Conservation (phyloP, 2,797 vertebrate species). For the Pseudochromis fuscus region DNA sequence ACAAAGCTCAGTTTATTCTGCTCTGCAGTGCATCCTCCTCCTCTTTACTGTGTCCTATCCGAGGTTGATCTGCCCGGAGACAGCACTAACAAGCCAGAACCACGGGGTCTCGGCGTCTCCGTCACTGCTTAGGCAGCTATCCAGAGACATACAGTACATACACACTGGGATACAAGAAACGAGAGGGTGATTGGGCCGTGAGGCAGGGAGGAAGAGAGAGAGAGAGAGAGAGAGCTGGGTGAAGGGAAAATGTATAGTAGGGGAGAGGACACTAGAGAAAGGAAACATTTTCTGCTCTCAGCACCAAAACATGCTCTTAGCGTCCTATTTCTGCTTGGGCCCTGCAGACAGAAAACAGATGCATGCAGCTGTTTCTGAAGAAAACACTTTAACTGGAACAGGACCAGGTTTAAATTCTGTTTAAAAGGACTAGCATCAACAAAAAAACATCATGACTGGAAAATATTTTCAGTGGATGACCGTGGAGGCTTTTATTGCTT, state of each 20-base stretch:
- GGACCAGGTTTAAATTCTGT: neutral
- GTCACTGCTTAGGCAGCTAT: slow-evolving; percentile 64
- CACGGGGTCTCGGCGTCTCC: slow-evolving; percentile 45
- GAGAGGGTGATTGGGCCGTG: slow-evolving; percentile 27
- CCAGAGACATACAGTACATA: slow-evolving; percentile 53
- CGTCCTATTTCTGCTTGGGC: slow-evolving; percentile 16
- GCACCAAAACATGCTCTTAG: slow-evolving; percentile 22
- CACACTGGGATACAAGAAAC: slow-evolving; percentile 17
- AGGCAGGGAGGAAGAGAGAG: slow-evolving; percentile 11
- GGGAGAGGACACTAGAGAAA: slow-evolving; percentile 10
- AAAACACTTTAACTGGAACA: neutral
- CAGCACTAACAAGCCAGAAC: slow-evolving; percentile 70
- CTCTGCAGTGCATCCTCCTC: slow-evolving; percentile 48
- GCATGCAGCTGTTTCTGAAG: neutral
- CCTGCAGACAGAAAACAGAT: slow-evolving; percentile 16
- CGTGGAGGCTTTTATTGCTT: too few species aligned
- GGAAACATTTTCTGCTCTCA: slow-evolving; percentile 21
- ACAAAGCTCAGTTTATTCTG: slow-evolving; percentile 4
- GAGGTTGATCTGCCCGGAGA: slow-evolving; percentile 75
- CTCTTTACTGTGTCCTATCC: slow-evolving; percentile 23
- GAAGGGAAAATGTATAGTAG: slow-evolving; percentile 9
- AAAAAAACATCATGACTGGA: neutral
- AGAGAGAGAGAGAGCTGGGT: slow-evolving; percentile 21
- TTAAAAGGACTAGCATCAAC: neutral
- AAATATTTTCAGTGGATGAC: too few species aligned